Evolutionary conservation across 2,888 invertebrate species (phyloP), one percentile per base, ranked within the genome.

Genomic region (Griposia aprilina): DNA sequence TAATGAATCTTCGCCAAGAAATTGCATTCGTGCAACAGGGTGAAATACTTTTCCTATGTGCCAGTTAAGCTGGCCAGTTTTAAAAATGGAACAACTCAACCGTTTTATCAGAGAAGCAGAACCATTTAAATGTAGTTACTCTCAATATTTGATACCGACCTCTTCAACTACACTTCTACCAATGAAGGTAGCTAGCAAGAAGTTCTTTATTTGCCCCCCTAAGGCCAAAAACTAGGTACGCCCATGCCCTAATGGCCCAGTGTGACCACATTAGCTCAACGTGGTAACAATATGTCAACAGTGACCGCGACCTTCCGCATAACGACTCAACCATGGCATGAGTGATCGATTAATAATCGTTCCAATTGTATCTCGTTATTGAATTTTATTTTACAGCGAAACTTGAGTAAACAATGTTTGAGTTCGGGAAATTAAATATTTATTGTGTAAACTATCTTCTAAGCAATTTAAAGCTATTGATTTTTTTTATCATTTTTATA

Each of bases 271-370:
- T 63, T 82, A 79, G 26, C 23, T 36, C n/a, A 57, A 48, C 26
- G 59, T 26, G 79, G 15, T 55, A 67, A 60, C 52, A 50, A 60
- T 23, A 55, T 67, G 48, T 82, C 66, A 75, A 66, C 59, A 36
- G 6, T 15, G 23, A 45, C 65, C 65, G 8, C 45, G 45, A 62
- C 55, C 78, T 23, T 36, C 45, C 60, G 36, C 30, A 48, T 78
- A 65, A 63, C 63, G 62, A 66, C 59, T 30, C 52, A 36, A 66
- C 45, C 75, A 36, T 52, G 30, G 7, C 45, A 30, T n/a, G 45
- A 15, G 5, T 55, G 60, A 66, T 48, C 45, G 82, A 75, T 52
- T 74, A 26, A 66, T 80, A 55, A 67, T 26, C 26, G 26, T 23
- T 60, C 6, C 4, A 45, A n/a, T 59, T 50, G n/a, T 13, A n/a